Conservation (phyloP, 1,140 invertebrate species). For the Dufourea novaeangliae region DNA sequence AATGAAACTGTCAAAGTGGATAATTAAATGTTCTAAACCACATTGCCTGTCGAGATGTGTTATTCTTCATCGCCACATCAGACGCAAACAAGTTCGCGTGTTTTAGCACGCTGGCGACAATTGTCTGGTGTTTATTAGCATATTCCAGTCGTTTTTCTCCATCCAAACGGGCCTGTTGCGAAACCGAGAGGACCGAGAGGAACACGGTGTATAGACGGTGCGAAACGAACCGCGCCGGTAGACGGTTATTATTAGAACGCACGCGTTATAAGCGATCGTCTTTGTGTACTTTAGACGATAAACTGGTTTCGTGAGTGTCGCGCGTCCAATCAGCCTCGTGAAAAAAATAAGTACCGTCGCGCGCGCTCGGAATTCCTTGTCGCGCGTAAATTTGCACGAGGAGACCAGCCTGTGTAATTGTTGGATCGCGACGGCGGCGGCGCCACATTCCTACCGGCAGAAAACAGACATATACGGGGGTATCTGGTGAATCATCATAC, state of each 20-base stretch:
- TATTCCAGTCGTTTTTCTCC: neutral
- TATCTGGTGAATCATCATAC: too few relatives aligned
- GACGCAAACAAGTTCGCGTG: conserved; percentile 1
- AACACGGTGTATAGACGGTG: neutral
- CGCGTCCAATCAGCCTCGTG: neutral
- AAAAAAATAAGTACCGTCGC: neutral
- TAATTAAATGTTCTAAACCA: neutral
- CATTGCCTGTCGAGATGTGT: neutral
- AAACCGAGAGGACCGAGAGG: conserved; percentile 26
- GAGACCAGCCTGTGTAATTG: neutral
- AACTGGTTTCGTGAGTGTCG: conserved; percentile 37
- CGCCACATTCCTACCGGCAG: neutral
- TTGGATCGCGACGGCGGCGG: neutral
- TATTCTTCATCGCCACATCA: neutral
- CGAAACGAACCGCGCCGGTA: conserved; percentile 10
- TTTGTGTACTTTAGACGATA: conserved; percentile 31
- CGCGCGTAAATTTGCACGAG: neutral
- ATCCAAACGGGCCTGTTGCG: conserved; percentile 4
- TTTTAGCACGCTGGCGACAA: conserved; percentile 53
- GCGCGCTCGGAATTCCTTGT: neutral
- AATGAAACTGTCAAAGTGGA: neutral
- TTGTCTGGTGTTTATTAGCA: conserved; percentile 42
- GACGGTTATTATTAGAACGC: conserved; percentile 53
- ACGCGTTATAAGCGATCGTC: conserved; percentile 45
- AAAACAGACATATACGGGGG: neutral